Base-by-base conservation (phyloP, 2,888 invertebrate species). In the Diabrotica balteata region DNA sequence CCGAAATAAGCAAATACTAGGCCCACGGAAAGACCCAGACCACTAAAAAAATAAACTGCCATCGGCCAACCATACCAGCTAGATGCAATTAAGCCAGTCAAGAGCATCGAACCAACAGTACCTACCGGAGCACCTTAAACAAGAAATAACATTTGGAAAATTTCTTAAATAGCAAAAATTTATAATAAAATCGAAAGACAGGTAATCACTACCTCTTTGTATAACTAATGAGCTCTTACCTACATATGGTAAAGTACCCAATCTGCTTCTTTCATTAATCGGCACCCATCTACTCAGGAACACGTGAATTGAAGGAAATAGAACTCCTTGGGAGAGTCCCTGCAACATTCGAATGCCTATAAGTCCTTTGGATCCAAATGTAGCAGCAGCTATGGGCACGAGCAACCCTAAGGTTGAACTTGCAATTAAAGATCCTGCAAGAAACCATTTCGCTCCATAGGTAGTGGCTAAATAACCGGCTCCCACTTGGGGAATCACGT, bases 261-360 rank as follows among this genome's bases (percentile, higher is more conserved):
- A 82, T 11, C 90, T 85, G n/a, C 91, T 90, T 63, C 93, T 86
- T 78, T 94, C 93, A 1, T 85, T 81, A 0, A 86, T 83, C 0
- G 93, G 93, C 9, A 84, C 89, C 93, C 93, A 93, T 81, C 91
- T 92, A n/a, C 92, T 89, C 59, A 93, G 81, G 9, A 93, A 84
- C 5, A 90, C 90, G 75, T 93, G 93, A 67, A 89, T 86, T 67
- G 89, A 87, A 0, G 93, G 93, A 79, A 89, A 90, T 17, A 92
- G 86, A 72, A 90, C 89, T 0, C 91, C 92, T 80, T 93, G 91
- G 0, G 88, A 86, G 4, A 94, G 84, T 0, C 95, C 95, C 81
- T 92, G 91, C 0, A 91, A 77, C 0, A 91, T 87, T 59, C 95
- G 86, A 66, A 90, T 87, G 0, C 82, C 84, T 72, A 91, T 89